Evolutionary conservation across 2,888 invertebrate species (phyloP), one percentile per base, ranked within the genome.

Genomic region (Hesperia comma): DNA sequence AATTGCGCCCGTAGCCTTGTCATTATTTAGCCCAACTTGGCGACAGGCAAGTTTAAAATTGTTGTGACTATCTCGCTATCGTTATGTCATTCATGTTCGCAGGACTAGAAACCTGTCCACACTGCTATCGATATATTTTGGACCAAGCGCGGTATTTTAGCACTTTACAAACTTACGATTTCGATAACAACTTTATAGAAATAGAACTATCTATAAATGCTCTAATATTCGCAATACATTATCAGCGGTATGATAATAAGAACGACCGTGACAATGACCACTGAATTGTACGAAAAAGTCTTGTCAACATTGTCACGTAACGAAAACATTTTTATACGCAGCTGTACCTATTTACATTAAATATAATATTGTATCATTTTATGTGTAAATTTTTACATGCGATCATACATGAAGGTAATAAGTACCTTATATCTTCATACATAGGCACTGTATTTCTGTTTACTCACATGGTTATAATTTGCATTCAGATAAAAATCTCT

Each of bases 1-100:
- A 78, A 76, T 79, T 78, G 74, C 75, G 80, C 74, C 75, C 77
- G 77, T 78, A 60, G 63, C 63, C 57, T 51, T 51, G 63, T 64
- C 57, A 64, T 64, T 63, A 63, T 57, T 57, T 57, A 51, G 40
- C 56, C 51, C 56, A 57, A 46, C 46, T 63, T 57, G 10, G 46
- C 21, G 56, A 49, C 32, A 49, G 46, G 21, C 56, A 14, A 56
- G n/a, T 54, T n/a, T 49, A 49, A 3, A 10, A 2, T 19, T 49
- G 5, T 49, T 12, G 2, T 0, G 19, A 2, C 49, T 19, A 8
- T 8, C 43, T 46, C 43, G 19, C 49, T 12, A 12, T 49, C 49
- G 19, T 49, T 49, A n/a, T n/a, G 19, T 49, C 4, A 12, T 17
- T 1, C 49, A 10, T 49, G 49, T 10, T 19, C 49, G 10, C 4